Base-by-base conservation (phyloP, 2,888 invertebrate genomes). In the Operophtera brumata region DNA sequence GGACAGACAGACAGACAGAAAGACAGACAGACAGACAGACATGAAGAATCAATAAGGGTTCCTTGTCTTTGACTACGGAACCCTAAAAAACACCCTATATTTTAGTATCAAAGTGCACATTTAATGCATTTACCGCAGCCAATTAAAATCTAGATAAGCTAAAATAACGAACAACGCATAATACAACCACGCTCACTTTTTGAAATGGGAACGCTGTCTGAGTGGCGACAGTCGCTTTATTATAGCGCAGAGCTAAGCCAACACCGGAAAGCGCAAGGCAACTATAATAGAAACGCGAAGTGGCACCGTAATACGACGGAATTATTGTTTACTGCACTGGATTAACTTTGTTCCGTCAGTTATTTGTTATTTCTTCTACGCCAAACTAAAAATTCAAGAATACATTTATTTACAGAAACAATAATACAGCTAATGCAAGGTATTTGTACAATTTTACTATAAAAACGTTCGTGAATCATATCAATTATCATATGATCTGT, bases 221-320 rank as follows among this genome's bases (percentile, higher is more conserved):
- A 50, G 43, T 50, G 51, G 43, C 50, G 59, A 66, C 67, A 56
- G 62, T 61, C 62, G 65, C 63, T 65, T 67, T 66, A 67, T 66
- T 67, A 65, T 62, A 62, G 54, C 47, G 47, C 48, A 30, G 35
- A 58, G 54, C 54, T 53, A 49, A 61, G 61, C 63, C 57, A 57
- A 57, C 54, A 66, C 52, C 57, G 59, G 62, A 59, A 61, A 61
- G 55, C 49, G 60, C 48, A 45, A 41, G 30, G 56, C 49, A 57
- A 36, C 52, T 43, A 34, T 54, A 54, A 49, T 55, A 55, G 59
- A 62, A 63, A 59, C 59, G 60, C 54, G 62, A 64, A 65, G 62
- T 61, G 64, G 60, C 57, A 59, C 40, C n/a, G 36, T 47, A 54
- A 59, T 59, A 51, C 47, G 26, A 32, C 43, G 39, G 54, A 48